Conservation (phyloP, 2,113 vertebrate species). For the Rutilus rutilus region DNA sequence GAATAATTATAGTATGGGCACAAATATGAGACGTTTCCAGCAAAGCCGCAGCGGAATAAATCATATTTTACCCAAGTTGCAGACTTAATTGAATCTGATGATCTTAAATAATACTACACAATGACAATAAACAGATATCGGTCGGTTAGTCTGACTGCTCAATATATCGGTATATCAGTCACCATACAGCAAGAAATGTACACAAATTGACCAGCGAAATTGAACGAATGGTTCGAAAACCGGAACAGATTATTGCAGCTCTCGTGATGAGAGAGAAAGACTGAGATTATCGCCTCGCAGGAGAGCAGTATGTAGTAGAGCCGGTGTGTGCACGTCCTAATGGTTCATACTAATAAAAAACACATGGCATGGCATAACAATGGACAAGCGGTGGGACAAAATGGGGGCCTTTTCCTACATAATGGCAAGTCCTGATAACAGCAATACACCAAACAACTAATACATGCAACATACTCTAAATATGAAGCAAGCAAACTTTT, state of each 20-base stretch:
- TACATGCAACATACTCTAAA: background rate
- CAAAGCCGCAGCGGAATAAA: background rate
- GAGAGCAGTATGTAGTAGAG: background rate
- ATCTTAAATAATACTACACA: background rate
- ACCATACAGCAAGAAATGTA: background rate
- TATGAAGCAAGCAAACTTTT: background rate
- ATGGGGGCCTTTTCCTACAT: constrained; percentile 21
- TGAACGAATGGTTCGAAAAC: background rate
- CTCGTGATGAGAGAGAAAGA: background rate
- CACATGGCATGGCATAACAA: constrained; percentile 41
- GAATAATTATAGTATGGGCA: background rate
- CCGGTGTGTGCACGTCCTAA: constrained; percentile 21
- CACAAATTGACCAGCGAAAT: background rate
- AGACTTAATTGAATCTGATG: background rate
- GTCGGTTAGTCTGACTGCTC: background rate
- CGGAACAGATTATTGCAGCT: background rate
- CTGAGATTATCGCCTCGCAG: background rate
- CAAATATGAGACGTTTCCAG: background rate
- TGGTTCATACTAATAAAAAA: constrained; percentile 42
- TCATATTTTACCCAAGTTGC: background rate
- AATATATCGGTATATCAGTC: background rate
- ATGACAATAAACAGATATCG: background rate
- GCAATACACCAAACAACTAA: background rate
- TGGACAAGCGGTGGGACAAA: constrained; percentile 31
- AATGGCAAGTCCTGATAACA: constrained; percentile 24